Conservation (phyloP, 1,140 invertebrate genomes). For the Hirudo medicinalis region DNA sequence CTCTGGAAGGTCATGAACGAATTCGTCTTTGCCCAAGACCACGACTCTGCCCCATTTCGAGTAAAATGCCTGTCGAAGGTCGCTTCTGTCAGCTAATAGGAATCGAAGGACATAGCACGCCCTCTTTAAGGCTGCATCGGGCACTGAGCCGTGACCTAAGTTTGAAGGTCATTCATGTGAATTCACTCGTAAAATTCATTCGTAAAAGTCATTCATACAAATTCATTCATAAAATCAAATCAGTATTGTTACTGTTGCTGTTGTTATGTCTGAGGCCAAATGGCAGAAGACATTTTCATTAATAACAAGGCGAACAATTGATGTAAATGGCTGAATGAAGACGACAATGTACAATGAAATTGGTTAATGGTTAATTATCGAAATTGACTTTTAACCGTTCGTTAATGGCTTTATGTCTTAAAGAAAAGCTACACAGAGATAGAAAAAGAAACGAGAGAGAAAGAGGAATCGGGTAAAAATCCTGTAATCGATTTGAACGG, state of each 20-base stretch:
- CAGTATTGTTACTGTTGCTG: neutral
- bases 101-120: conserved; percentile 32
- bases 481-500: no score
- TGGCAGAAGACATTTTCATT: neutral
- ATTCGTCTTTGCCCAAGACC: conserved; percentile 27
- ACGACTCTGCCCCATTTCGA: conserved; percentile 27
- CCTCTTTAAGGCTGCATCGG: conserved; percentile 28
- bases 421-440: no score
- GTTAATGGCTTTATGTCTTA: neutral
- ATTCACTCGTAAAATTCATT: neutral
- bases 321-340: neutral
- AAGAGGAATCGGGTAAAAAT: no score
- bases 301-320: neutral
- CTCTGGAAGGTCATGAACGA: conserved; percentile 27
- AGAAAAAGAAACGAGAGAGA: no score
- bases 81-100: conserved; percentile 28
- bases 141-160: conserved; percentile 22
- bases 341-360: neutral
- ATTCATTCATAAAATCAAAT: neutral
- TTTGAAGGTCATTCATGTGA: neutral
- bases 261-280: conserved; percentile 5
- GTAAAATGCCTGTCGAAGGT: conserved; percentile 28
- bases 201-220: neutral
- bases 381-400: neutral
- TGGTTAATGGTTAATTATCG: conserved; percentile 3